Base-by-base conservation (phyloP, 2,797 vertebrate species). In the Spondyliosoma cantharus region DNA sequence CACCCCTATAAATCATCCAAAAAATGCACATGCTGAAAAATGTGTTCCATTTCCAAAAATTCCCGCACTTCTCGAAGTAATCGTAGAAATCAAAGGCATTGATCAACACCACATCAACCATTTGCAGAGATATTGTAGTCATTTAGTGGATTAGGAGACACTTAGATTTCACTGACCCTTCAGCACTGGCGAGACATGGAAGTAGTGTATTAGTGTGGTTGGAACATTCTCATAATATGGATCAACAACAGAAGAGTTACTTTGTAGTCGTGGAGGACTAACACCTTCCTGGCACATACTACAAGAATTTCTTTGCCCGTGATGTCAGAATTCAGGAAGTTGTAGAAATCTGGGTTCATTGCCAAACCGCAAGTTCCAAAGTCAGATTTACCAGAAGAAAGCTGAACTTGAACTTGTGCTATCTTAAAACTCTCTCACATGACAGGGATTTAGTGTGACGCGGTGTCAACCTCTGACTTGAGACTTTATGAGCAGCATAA, bases 361-460 rank as follows among this genome's bases (percentile, higher is more conserved):
- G 52, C 78, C 65, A 84, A 72, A 84, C 73, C 22, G 9, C 57
- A 48, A 68, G 48, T 65, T 75, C 37, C 62, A 50, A 46, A 57
- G 59, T 77, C 50, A 54, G 32, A 37, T 80, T 86, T 83, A 58
- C 74, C 27, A 49, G 76, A 80, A 82, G 53, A 63, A 67, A 78
- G 13, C 25, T 53, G 54, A 43, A 67, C 59, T 70, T 49, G 24
- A 70, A 57, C 60, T 53, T 32, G 32, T 32, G 2, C 1, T 56
- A 25, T 78, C 71, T 32, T 52, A 17, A 52, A 19, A 54, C 57
- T 56, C 78, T 64, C 78, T 79, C 83, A 80, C 74, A 65, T 82
- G 73, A 78, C 24, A 22, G 46, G 66, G 67, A 59, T 72, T 68
- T 32, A 22, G 25, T 25, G 46, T 56, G 67, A 64, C 61, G 56